Evolutionary conservation across 2,888 invertebrate genomes (phyloP).

Genomic region (Drosophila seclusa): DNA sequence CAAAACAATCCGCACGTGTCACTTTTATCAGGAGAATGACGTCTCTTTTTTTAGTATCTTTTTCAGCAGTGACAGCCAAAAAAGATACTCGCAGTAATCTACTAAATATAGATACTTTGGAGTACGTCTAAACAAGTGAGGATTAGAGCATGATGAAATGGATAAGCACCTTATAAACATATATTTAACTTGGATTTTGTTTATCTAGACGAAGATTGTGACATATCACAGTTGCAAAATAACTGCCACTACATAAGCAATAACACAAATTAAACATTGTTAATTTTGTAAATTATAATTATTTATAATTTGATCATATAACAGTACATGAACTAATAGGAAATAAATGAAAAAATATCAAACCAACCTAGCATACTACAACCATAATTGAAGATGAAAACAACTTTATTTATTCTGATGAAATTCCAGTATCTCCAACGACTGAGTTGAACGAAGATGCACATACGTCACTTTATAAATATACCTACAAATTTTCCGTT

Average conservation of each 20-base stretch:
- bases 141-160: conserved; percentile 19
- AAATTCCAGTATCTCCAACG: neutral
- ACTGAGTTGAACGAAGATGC: conserved; percentile 4
- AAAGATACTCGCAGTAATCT: conserved; percentile 34
- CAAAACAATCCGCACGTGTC: conserved; percentile 42
- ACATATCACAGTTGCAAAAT: neutral
- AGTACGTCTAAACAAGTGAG: conserved; percentile 25
- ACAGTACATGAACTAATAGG: neutral
- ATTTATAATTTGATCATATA: neutral
- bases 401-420: neutral
- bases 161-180: conserved; percentile 4
- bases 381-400: neutral
- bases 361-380: neutral
- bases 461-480: conserved; percentile 51
- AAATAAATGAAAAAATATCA: neutral
- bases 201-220: neutral
- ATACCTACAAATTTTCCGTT: conserved; percentile 71
- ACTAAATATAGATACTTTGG: conserved; percentile 8
- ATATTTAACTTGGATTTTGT: neutral
- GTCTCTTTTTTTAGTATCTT: conserved; percentile 19
- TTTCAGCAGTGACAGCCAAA: conserved; percentile 30
- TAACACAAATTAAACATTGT: neutral
- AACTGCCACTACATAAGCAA: neutral
- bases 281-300: neutral
- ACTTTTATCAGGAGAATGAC: conserved; percentile 27